Evolutionary conservation across 2,113 vertebrate genomes (phyloP), one percentile per base, ranked within the genome.

Genomic region (Malaclemys terrapin): DNA sequence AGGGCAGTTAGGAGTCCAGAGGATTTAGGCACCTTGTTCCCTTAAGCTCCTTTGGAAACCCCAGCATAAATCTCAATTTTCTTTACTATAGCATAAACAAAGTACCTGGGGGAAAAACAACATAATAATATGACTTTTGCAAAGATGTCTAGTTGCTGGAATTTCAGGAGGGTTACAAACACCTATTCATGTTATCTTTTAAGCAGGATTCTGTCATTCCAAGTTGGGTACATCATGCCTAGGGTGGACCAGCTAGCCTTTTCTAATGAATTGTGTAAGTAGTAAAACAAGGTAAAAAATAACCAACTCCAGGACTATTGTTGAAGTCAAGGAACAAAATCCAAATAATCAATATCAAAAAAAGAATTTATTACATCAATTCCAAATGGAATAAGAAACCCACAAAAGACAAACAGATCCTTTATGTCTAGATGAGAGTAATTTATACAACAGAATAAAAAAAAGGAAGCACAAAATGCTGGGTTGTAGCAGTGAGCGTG

Each of bases 351-450:
- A 93, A 53, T 38, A 86, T 12, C 31, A 72, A 84, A 85, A 85
- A 13, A 75, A 96, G 2, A 83, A 93, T 59, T 8, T 59, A 91
- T 91, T 82, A 76, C 10, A 96, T 85, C 69, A 45, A 59, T 91
- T 90, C 16, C 11, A 94, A 89, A 50, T 69, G 31, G 38, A 91
- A 88, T 90, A 87, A 89, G 92, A 89, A 89, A 91, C 35, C 16
- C 24, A 85, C 31, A 81, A 91, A 92, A 80, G 75, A 13, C 19
- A 20, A 31, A 75, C 19, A 1, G 8, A 6, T 52, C 2, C 87
- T 95, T 56, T 59, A 24, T 78, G 6, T 84, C 65, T 84, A 52
- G 24, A 52, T 38, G 45, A 93, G 10, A 84, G 81, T 16, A 84
- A 83, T 45, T 62, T 91, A 89, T 11, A 38, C 25, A 93, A 79